A percentile compares a stretch with the other conserved stretches of the same genome.
Conservation (phyloP, 53 echinoderm and acorn worm genomes). For the Holothuria leucospilota region DNA sequence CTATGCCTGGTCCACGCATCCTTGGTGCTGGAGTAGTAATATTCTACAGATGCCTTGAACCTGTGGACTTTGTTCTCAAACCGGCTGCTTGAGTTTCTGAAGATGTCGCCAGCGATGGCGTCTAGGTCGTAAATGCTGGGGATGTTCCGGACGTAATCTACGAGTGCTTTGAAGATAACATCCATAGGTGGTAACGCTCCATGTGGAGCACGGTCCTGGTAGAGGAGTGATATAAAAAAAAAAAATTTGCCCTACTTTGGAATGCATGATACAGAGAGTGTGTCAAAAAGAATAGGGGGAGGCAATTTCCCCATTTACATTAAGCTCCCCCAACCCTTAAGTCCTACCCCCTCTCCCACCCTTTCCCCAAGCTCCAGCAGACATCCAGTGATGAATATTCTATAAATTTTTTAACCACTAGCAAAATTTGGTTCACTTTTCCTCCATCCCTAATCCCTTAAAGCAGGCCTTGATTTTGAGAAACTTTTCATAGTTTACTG, state of each 20-base stretch:
- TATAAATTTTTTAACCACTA: too few species aligned
- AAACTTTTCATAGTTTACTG: too few species aligned
- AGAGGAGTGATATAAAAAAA: background rate
- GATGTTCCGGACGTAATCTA: slow-evolving; percentile 81
- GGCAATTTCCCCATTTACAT: too few species aligned
- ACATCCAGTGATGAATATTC: too few species aligned
- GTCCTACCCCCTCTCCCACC: too few species aligned
- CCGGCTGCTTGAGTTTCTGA: slow-evolving; percentile 73
- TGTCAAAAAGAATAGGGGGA: too few species aligned
- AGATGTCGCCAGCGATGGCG: slow-evolving; percentile 87
- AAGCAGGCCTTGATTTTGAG: too few species aligned
- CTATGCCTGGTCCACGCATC: slow-evolving; percentile 90
- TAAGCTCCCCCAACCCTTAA: too few species aligned
- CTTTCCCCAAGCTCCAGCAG: too few species aligned
- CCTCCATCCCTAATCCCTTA: too few species aligned
- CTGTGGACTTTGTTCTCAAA: slow-evolving; percentile 84
- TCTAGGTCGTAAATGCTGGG: slow-evolving; percentile 85
- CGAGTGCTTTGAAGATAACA: slow-evolving; percentile 78
- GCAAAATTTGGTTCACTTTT: too few species aligned
- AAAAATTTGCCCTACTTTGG: too few species aligned
- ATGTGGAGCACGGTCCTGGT: slow-evolving; percentile 51
- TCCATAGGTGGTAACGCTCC: slow-evolving; percentile 84
- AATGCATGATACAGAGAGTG: background rate
- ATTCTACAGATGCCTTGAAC: slow-evolving; percentile 96
- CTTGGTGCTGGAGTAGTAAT: slow-evolving; percentile 88